These are phyloP conservation scores for Sycophaga agraensis DNA, from an alignment of 1,140 invertebrate species.

Conservation along the genomic window DNA sequence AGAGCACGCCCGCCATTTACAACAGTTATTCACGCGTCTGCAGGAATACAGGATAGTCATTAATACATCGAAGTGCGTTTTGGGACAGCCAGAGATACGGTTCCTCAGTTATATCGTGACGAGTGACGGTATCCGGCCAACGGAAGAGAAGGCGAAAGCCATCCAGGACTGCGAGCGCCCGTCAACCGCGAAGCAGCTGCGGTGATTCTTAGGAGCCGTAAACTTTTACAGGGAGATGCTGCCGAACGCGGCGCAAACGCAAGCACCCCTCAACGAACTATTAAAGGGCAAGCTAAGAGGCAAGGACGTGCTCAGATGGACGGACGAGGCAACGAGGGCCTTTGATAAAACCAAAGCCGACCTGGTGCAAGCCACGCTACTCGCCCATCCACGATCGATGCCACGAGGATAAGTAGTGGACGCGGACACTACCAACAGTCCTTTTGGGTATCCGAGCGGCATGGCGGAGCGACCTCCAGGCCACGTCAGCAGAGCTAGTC, in stretches of 20 bases:
- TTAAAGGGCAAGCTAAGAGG: slow-evolving; percentile 34
- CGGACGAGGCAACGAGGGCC: slow-evolving; percentile 16
- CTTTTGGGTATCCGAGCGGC: background rate
- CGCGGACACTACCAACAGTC: background rate
- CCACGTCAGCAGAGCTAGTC: background rate
- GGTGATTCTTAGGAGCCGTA: slow-evolving; percentile 46
- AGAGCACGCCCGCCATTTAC: too few relatives aligned
- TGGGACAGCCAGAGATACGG: slow-evolving; percentile 30
- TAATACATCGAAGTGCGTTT: slow-evolving; percentile 36
- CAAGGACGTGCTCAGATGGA: slow-evolving; percentile 33
- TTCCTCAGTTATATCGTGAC: slow-evolving; percentile 42
- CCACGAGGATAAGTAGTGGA: background rate
- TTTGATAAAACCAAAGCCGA: slow-evolving; percentile 29
- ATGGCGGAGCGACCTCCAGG: background rate
- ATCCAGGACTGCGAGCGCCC: slow-evolving; percentile 36
- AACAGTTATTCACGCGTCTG: slow-evolving; percentile 35
- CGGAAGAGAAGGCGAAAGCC: slow-evolving; percentile 36
- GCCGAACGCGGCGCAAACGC: background rate
- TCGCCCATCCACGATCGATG: slow-evolving; percentile 26
- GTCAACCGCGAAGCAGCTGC: too few relatives aligned
- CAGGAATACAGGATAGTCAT: slow-evolving; percentile 29
- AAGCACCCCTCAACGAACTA: slow-evolving; percentile 13
- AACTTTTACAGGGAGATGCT: slow-evolving; percentile 37
- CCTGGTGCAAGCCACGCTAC: slow-evolving; percentile 35
- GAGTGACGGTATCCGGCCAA: slow-evolving; percentile 34